These are phyloP conservation scores for Dendronephthya gigantea DNA, from an alignment of 64 coral and sea anemone genomes.

Conservation along the genomic window DNA sequence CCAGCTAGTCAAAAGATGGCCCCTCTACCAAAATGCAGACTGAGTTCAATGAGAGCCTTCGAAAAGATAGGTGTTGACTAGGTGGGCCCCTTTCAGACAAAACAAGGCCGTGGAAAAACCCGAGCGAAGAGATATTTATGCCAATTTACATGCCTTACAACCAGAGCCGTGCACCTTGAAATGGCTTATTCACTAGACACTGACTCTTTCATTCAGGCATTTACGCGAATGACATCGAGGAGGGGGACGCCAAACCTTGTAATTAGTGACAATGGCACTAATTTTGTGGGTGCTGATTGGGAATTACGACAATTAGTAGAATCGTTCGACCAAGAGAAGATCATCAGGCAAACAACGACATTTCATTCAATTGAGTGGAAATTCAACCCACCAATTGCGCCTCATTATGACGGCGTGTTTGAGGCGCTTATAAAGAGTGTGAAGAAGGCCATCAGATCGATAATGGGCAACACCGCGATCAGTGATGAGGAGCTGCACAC, in stretches of 20 bases:
- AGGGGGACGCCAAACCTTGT: slow-evolving; percentile 13
- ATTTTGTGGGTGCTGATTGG: slow-evolving; percentile 22
- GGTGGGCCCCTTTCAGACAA: neutral
- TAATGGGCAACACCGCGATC: slow-evolving; percentile 29
- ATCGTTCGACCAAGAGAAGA: neutral
- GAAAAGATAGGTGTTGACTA: neutral
- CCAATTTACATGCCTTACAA: neutral
- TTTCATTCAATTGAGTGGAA: neutral
- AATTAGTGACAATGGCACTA: slow-evolving; percentile 39
- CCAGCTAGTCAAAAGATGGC: slow-evolving; percentile 8
- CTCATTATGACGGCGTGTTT: neutral
- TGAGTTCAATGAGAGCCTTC: neutral
- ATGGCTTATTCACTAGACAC: slow-evolving; percentile 1
- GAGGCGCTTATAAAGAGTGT: slow-evolving; percentile 15
- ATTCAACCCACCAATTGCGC: neutral
- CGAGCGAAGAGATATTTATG: slow-evolving; percentile 2
- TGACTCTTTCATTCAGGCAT: neutral
- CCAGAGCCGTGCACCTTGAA: neutral
- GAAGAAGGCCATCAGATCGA: slow-evolving; percentile 34
- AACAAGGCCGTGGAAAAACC: neutral
- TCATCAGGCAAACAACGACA: neutral
- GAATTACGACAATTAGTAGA: neutral
- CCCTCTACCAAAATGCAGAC: neutral
- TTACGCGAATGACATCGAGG: no score
- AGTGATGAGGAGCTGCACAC: slow-evolving; percentile 36